phyloP scores from a whole-genome alignment of 2,113 vertebrate species.

The Scolopax mira region DNA sequence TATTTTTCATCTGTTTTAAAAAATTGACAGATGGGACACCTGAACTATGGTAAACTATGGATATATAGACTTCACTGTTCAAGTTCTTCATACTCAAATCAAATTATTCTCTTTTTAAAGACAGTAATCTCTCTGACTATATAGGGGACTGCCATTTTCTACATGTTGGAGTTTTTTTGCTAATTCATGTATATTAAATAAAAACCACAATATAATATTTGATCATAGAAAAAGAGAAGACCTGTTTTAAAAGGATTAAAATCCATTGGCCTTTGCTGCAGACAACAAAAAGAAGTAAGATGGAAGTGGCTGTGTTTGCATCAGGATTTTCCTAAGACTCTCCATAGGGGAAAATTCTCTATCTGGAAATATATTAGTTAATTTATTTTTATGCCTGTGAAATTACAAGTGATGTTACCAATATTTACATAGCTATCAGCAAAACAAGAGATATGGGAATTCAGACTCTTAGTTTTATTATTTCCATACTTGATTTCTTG shows the following conservation, averaged over 20 bases:
- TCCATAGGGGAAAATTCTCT: not conserved
- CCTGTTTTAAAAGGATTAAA: not conserved
- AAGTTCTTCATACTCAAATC: not conserved
- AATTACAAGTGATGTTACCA: not conserved
- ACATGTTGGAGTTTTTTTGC: not conserved
- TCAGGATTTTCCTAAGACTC: not conserved
- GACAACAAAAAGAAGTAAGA: not conserved
- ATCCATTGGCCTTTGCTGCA: not conserved
- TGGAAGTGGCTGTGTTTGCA: not conserved
- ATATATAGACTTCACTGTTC: not conserved
- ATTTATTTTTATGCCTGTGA: not conserved
- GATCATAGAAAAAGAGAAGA: not conserved
- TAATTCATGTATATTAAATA: not conserved
- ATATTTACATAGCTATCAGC: not conserved
- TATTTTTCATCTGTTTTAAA: not conserved
- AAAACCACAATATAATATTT: not conserved
- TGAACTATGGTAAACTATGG: not conserved
- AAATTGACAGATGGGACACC: not conserved
- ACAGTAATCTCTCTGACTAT: not conserved
- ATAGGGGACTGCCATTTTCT: not conserved
- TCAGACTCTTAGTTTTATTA: not conserved
- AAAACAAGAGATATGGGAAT: not conserved
- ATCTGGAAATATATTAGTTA: not conserved
- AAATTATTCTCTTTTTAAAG: not conserved
- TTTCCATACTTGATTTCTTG: not conserved